These are phyloP conservation scores for Athene cunicularia DNA, from an alignment of 2,113 vertebrate species.

Conservation along the genomic window DNA sequence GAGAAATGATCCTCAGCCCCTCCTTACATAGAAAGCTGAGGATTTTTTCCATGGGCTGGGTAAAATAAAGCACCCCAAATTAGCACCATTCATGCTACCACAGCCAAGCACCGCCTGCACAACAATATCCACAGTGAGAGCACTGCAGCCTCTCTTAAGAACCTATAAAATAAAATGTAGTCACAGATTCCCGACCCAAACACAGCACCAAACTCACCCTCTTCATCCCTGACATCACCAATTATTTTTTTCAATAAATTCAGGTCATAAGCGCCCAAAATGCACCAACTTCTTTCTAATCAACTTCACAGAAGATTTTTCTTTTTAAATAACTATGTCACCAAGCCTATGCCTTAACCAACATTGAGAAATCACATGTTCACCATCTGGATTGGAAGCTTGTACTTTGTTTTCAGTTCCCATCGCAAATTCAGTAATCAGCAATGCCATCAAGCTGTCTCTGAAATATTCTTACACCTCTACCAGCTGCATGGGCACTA, in stretches of 20 bases:
- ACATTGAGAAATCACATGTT: background rate
- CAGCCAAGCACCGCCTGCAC: background rate
- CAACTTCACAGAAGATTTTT: background rate
- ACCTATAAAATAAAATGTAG: background rate
- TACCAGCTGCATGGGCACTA: background rate
- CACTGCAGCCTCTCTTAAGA: background rate
- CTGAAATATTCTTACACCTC: background rate
- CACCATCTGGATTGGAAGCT: background rate
- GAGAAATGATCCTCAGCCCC: background rate
- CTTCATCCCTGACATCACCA: background rate
- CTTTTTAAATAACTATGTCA: background rate
- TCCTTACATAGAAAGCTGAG: background rate
- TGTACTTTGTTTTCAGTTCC: background rate
- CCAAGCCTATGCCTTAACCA: background rate
- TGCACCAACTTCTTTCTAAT: background rate
- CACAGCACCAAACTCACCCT: background rate
- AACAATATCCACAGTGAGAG: background rate
- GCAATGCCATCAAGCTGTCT: background rate
- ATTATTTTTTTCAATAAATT: background rate
- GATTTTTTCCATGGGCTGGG: background rate
- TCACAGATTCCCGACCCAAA: background rate
- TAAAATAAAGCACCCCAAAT: background rate
- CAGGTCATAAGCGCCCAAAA: background rate
- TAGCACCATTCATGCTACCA: background rate
- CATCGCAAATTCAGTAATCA: background rate